Percentiles rank a stretch among this genome's conserved stretches.
Conservation (phyloP, 2,797 vertebrate genomes). For the Silurus aristotelis region DNA sequence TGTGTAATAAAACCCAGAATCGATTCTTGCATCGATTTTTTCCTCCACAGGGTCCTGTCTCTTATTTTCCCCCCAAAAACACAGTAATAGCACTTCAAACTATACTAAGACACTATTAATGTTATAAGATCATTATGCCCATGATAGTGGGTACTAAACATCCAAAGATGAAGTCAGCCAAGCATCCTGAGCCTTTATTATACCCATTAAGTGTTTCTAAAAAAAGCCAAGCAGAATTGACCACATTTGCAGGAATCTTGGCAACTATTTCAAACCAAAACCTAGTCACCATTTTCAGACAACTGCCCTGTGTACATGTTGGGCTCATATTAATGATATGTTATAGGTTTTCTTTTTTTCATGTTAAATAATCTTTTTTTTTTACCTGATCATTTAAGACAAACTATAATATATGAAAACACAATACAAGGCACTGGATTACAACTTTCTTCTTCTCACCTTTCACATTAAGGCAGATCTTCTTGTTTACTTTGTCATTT, state of each 20-base stretch:
- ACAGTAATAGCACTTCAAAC: conserved; percentile 9
- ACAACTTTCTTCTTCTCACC: conserved; percentile 63
- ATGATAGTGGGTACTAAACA: conserved; percentile 3
- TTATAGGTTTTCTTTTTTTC: not conserved
- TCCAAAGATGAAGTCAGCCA: conserved; percentile 15
- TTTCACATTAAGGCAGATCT: conserved; percentile 77
- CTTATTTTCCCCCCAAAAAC: not conserved
- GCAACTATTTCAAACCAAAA: conserved; percentile 1
- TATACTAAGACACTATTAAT: not conserved
- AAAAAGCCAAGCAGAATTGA: conserved; percentile 5
- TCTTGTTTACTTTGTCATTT: conserved; percentile 58
- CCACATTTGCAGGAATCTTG: not conserved
- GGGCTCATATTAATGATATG: not conserved
- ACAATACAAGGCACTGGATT: not conserved
- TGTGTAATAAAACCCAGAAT: conserved; percentile 2
- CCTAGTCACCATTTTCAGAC: not conserved
- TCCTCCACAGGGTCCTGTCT: not conserved
- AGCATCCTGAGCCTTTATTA: conserved; percentile 12
- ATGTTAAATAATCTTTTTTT: not conserved
- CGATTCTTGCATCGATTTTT: not conserved
- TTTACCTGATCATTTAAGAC: not conserved
- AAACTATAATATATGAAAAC: not conserved
- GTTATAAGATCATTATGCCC: conserved; percentile 13
- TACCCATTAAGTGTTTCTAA: conserved; percentile 19
- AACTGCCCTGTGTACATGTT: not conserved